Evolutionary conservation across 2,113 vertebrate species (phyloP), one percentile per base, ranked within the genome.

Genomic region (Nothocercus julius): DNA sequence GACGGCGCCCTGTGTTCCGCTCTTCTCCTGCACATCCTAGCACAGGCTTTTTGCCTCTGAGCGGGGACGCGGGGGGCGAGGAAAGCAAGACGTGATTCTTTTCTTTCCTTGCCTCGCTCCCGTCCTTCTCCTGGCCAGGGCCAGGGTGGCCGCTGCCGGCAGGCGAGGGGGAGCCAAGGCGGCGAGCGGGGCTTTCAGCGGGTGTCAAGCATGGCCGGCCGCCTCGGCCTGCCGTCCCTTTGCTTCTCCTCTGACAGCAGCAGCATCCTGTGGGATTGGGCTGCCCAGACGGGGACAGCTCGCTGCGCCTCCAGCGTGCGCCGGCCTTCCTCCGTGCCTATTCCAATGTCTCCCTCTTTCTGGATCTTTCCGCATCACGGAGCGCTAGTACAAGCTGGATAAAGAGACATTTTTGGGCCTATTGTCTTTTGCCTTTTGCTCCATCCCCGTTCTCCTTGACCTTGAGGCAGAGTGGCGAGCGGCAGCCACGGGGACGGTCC

Each of bases 401-500:
- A 83, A 87, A 79, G 64, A 89, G 36, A 91, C 78, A 34, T 66
- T 30, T 79, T 74, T 22, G 9, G 53, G 40, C 24, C 44, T 51
- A 54, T 36, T 75, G 53, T 59, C 77, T 22, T 74, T 82, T 4
- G 21, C 45, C 58, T 91, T 84, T 80, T 80, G 51, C 54, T 93
- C 86, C 85, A 15, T 22, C 9, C 84, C 45, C 44, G 54, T 87
- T 89, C 51, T 93, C 34, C 68, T 90, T 96, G 97, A 98, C 97
- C 97, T 98, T 98, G 97, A 97, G 59, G 44, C 78, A 58, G 56
- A 75, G 5, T 32, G 8, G 27, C 63, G 88, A 82, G 38, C 62
- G 69, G 22, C 34, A 59, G 42, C 25, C 38, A 67, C 40, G 61
- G 93, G 47, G 49, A 15, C 10, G 25, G 61, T 15, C 16, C 25